Base-by-base conservation (phyloP, 2,797 vertebrate genomes). In the Gallinago nigripennis region DNA sequence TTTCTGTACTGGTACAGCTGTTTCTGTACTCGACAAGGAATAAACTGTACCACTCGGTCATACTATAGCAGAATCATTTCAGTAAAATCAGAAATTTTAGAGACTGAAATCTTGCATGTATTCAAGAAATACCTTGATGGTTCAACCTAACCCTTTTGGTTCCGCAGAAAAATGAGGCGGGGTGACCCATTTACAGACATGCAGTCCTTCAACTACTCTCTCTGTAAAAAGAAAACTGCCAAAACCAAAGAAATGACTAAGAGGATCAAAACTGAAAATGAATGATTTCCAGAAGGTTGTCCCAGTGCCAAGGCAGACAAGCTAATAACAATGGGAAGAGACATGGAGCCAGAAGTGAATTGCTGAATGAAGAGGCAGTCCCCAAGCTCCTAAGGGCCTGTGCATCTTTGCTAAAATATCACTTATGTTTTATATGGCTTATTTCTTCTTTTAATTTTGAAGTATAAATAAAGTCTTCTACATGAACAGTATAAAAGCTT, bases 81-180 rank as follows among this genome's bases (percentile, higher is more conserved):
- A 60, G n/a, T 61, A 80, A 91, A 91, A 66, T 64, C 13, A 39
- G 71, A 63, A 80, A 83, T 18, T 82, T 70, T 4, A 80, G 57
- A 54, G 50, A 66, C 66, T 76, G 39, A 81, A 93, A 48, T 82
- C 2, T 41, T 75, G n/a, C 6, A 24, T 1, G 4, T 61, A 39
- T 61, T 72, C n/a, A 82, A 77, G 39, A 70, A 88, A 57, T 76
- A 37, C 10, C 7, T 57, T 78, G 45, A 73, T 56, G n/a, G 12
- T 82, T 94, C 31, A 81, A 20, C 86, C 53, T 87, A 90, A 82
- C 23, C 8, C 16, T 90, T 92, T 77, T 84, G 54, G 12, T 96
- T 86, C 58, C 79, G 33, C 92, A 98, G 97, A 1, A 98, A 98
- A 95, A 69, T 98, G 81, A 96, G 98, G 56, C 97, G 30, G 11